phyloP scores from a whole-genome alignment of 2,888 invertebrate genomes.

The Cantharis lateralis region DNA sequence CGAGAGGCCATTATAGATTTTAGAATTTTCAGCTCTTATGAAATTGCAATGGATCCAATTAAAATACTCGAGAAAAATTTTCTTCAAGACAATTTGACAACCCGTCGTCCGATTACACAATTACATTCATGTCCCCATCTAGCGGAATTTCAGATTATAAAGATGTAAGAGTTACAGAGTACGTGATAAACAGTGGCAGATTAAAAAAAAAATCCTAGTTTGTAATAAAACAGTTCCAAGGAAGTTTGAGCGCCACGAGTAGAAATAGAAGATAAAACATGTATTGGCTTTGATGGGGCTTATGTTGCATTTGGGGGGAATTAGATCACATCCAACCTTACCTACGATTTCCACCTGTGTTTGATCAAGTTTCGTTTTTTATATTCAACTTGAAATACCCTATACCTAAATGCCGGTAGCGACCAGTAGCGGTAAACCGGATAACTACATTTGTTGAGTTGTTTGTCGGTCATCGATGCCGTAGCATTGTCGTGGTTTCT shows the following conservation, averaged over 20 bases:
- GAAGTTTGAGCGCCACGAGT: too few relatives aligned
- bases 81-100: background rate
- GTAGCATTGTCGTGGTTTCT: background rate
- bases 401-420: background rate
- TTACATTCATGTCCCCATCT: background rate
- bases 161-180: background rate
- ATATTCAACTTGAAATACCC: too few relatives aligned
- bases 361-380: too few relatives aligned
- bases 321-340: too few relatives aligned
- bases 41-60: background rate
- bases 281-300: too few relatives aligned
- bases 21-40: background rate
- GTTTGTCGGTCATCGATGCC: background rate
- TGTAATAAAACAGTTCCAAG: too few relatives aligned
- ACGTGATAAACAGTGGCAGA: background rate
- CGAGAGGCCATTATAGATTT: conserved; percentile 70
- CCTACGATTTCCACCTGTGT: too few relatives aligned
- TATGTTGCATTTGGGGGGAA: too few relatives aligned
- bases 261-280: too few relatives aligned
- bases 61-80: background rate
- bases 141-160: background rate
- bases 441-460: background rate
- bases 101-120: background rate
- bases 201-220: too few relatives aligned
- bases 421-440: background rate